phyloP scores from a whole-genome alignment of 2,888 invertebrate genomes.

The Galerucella nymphaeae region DNA sequence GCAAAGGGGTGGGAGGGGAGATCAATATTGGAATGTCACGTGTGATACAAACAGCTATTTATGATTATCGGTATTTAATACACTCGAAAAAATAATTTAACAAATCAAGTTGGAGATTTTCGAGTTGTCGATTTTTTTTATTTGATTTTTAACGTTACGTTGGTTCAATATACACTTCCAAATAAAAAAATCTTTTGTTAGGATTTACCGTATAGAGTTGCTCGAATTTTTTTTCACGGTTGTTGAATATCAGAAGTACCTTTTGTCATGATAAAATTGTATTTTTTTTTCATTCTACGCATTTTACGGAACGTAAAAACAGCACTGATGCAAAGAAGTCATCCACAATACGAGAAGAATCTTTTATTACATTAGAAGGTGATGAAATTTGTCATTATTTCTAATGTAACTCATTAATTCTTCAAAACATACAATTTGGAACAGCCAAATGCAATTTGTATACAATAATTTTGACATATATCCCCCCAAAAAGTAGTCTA shows the following conservation, averaged over 20 bases:
- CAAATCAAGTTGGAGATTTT: background rate
- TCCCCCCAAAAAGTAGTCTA: too few species aligned
- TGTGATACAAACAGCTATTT: constrained; percentile 17
- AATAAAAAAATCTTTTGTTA: background rate
- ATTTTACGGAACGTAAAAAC: constrained; percentile 23
- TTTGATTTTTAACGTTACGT: too few species aligned
- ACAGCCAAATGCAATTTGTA: too few species aligned
- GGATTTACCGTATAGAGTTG: background rate
- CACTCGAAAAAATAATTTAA: constrained; percentile 6
- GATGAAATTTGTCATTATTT: background rate
- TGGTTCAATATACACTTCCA: background rate
- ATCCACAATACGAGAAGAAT: background rate
- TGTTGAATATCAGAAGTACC: constrained; percentile 8
- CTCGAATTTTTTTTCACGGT: constrained; percentile 10
- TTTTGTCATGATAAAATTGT: constrained; percentile 12
- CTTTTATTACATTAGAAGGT: background rate
- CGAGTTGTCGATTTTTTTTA: too few species aligned
- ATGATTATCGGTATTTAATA: constrained; percentile 1
- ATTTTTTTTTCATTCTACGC: background rate
- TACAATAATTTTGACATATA: too few species aligned
- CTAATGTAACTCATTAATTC: too few species aligned
- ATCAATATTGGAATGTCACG: constrained; percentile 14
- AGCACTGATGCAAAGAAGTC: constrained; percentile 11
- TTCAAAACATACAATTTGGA: too few species aligned
- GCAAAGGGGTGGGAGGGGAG: constrained; percentile 7